A percentile compares a stretch with the other conserved stretches of the same genome.
Conservation (phyloP, 2,888 invertebrate genomes). For the Tipula confusa region DNA sequence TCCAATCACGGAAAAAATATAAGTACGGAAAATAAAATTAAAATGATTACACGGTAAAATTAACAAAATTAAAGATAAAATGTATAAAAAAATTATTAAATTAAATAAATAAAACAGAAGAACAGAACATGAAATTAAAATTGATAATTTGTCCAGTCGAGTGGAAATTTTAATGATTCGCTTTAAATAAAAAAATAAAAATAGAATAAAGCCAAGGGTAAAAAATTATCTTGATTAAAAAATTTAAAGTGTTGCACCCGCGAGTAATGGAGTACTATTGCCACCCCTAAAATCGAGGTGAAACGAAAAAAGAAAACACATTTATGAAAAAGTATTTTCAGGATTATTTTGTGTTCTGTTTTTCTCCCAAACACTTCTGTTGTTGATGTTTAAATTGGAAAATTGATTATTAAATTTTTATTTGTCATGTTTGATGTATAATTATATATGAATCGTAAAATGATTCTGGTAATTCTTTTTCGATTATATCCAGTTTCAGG, state of each 20-base stretch:
- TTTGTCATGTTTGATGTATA: not conserved
- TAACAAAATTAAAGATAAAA: conserved; percentile 13
- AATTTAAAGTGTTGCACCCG: not conserved
- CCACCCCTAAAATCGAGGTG: not conserved
- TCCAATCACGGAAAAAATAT: not conserved
- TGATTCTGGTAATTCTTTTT: too few relatives aligned
- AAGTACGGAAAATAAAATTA: not conserved
- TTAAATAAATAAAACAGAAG: not conserved
- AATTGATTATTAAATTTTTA: not conserved
- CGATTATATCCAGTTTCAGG: too few relatives aligned
- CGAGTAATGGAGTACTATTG: not conserved
- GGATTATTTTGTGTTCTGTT: not conserved
- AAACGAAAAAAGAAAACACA: not conserved
- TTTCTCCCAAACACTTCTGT: not conserved
- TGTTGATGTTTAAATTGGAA: not conserved
- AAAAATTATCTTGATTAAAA: not conserved
- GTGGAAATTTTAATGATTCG: conserved; percentile 9
- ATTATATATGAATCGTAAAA: too few relatives aligned
- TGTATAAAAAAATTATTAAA: not conserved
- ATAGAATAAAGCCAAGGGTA: too few relatives aligned
- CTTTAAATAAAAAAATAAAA: not conserved
- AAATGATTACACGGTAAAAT: not conserved
- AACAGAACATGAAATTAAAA: not conserved
- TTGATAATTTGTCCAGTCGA: conserved; percentile 3
- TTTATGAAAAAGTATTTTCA: not conserved